phyloP scores from a whole-genome alignment of 2,888 invertebrate species.

The Hypena proboscidalis region DNA sequence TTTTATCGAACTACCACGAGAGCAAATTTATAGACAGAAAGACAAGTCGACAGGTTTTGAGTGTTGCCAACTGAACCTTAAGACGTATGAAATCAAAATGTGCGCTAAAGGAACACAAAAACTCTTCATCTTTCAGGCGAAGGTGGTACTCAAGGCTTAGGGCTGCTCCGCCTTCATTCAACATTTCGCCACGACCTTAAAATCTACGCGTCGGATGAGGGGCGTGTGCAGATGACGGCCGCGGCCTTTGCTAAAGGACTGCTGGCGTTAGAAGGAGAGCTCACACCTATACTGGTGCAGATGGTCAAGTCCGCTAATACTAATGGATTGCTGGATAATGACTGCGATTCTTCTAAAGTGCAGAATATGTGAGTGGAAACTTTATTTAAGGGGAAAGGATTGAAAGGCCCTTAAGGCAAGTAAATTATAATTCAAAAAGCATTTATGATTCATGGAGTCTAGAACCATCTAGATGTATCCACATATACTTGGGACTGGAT shows the following conservation, averaged over 20 bases:
- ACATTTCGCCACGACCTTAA: conserved; percentile 99
- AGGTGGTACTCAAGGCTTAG: conserved; percentile 97
- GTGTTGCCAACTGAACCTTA: too few species aligned
- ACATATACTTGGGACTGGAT: too few species aligned
- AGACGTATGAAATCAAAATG: too few species aligned
- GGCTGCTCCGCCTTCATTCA: conserved; percentile 96
- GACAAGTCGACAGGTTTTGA: too few species aligned
- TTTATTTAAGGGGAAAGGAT: too few species aligned
- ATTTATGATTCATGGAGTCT: too few species aligned
- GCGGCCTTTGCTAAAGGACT: conserved; percentile 99
- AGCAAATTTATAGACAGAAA: background rate
- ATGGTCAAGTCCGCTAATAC: conserved; percentile 99
- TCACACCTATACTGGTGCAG: conserved; percentile 99
- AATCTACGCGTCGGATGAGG: conserved; percentile 99
- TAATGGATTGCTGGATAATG: conserved; percentile 98
- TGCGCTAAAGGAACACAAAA: too few species aligned
- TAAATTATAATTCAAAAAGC: too few species aligned
- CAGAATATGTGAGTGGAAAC: conserved; percentile 95
- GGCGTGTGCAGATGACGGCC: conserved; percentile 99
- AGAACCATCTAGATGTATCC: too few species aligned
- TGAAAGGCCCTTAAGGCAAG: too few species aligned
- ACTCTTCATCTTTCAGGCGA: conserved; percentile 85
- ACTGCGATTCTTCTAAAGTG: conserved; percentile 98
- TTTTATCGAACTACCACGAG: too few species aligned
- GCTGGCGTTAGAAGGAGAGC: conserved; percentile 98